Percentiles rank a stretch among this genome's conserved stretches.
Conservation (phyloP, 2,113 vertebrate species). For the Phainopepla nitens region DNA sequence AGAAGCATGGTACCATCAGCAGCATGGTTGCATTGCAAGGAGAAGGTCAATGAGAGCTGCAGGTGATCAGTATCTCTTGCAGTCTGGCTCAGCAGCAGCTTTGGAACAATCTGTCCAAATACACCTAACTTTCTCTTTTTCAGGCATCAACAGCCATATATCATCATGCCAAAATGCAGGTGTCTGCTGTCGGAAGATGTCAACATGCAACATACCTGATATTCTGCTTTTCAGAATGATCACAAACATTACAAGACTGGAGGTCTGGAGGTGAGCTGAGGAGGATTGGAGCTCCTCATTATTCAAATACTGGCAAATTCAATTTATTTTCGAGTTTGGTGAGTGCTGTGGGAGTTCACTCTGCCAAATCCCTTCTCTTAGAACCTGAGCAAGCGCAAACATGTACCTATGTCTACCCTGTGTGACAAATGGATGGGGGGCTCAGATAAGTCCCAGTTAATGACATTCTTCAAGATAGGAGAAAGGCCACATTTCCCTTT, state of each 20-base stretch:
- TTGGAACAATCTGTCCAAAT: background rate
- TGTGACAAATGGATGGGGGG: background rate
- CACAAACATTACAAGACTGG: background rate
- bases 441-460: background rate
- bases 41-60: background rate
- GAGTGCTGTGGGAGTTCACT: background rate
- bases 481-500: background rate
- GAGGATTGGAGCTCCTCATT: background rate
- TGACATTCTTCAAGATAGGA: background rate
- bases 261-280: background rate
- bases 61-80: background rate
- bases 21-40: background rate
- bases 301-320: background rate
- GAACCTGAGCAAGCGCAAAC: background rate
- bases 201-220: background rate
- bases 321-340: too few species aligned
- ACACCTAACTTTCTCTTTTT: background rate
- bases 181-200: background rate
- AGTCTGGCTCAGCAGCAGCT: background rate
- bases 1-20: background rate
- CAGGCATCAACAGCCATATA: background rate
- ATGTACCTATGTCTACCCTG: accelerated
- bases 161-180: background rate
- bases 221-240: background rate
- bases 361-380: background rate